Percentiles rank a stretch among this genome's conserved stretches.
These are phyloP conservation scores for Listrodromus nycthemerus DNA, from an alignment of 2,888 invertebrate genomes.

Conservation along the genomic window DNA sequence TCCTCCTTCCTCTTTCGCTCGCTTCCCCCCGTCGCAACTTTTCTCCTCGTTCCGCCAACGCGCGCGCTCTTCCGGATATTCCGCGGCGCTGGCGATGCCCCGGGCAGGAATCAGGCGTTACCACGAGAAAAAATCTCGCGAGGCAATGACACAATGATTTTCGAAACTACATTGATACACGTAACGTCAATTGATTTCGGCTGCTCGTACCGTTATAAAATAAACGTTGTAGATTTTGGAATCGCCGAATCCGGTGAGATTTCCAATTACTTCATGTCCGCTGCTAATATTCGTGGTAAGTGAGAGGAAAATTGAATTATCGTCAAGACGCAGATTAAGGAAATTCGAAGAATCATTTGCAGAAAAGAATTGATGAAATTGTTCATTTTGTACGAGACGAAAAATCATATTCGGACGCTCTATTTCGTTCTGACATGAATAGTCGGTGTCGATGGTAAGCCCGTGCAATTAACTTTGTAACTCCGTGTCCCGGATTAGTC, in stretches of 20 bases:
- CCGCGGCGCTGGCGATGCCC: neutral
- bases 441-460: neutral
- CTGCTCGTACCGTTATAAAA: no score
- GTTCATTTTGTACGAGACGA: no score
- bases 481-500: constrained; percentile 27
- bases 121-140: constrained; percentile 15
- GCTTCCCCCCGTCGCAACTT: neutral
- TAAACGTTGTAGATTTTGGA: no score
- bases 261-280: no score
- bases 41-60: neutral
- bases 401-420: no score
- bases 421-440: neutral
- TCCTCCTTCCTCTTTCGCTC: constrained; percentile 6
- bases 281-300: no score
- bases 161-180: neutral
- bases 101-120: constrained; percentile 17
- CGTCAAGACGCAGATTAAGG: no score
- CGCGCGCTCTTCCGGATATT: constrained; percentile 34
- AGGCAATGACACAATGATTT: constrained; percentile 33
- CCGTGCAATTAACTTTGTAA: constrained; percentile 11
- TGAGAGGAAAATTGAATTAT: no score
- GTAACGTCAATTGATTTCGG: neutral
- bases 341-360: no score
- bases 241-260: no score
- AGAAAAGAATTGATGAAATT: no score